These are phyloP conservation scores for Macaca nemestrina DNA, from an alignment of 2,113 vertebrate genomes.

Conservation along the genomic window DNA sequence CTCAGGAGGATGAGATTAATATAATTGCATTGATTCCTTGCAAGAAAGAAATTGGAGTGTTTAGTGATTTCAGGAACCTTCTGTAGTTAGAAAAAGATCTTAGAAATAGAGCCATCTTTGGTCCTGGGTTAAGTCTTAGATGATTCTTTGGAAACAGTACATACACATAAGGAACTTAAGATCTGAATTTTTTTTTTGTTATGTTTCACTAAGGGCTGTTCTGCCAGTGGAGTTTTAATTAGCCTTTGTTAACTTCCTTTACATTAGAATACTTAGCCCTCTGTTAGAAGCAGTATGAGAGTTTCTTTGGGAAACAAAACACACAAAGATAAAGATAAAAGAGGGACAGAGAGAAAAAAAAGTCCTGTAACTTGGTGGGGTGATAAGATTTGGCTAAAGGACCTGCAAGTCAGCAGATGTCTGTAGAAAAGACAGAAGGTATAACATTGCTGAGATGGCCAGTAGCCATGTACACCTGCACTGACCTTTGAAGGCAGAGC, in stretches of 20 bases:
- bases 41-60: not conserved
- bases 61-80: constrained; percentile 9
- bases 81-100: not conserved
- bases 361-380: not conserved
- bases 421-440: not conserved
- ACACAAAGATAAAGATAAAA: not conserved
- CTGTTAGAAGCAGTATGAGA: not conserved
- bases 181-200: not conserved
- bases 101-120: not conserved
- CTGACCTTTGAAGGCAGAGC: not conserved
- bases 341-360: not conserved
- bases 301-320: not conserved
- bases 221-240: not conserved
- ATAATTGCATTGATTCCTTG: not conserved
- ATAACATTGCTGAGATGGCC: not conserved
- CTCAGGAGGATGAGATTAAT: not conserved
- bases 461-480: not conserved
- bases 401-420: not conserved
- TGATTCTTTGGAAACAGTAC: not conserved
- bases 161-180: not conserved
- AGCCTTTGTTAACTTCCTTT: not conserved
- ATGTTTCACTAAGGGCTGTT: not conserved
- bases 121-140: not conserved
- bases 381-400: not conserved
- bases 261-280: not conserved